Percentiles rank a stretch among this genome's conserved stretches.
phyloP scores from a whole-genome alignment of 2,113 vertebrate genomes.

The Rousettus leschenaultii region DNA sequence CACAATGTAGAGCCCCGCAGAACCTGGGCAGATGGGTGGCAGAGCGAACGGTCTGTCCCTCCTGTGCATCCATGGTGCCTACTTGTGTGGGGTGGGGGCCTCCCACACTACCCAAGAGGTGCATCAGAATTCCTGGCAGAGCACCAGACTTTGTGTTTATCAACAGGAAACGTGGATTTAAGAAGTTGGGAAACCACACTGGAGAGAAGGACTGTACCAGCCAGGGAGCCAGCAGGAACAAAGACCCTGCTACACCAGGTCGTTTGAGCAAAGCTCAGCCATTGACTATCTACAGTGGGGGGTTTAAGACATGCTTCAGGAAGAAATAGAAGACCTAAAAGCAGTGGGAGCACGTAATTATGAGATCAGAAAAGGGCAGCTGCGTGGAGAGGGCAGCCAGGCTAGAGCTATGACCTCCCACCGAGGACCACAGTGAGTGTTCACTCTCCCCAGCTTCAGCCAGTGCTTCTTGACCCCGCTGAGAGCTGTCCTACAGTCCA shows the following conservation, averaged over 20 bases:
- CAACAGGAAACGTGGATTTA: not conserved
- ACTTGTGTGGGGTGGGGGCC: rapidly evolving
- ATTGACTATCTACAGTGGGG: not conserved
- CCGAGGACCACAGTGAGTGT: rapidly evolving
- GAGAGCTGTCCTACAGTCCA: rapidly evolving
- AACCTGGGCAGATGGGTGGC: not conserved
- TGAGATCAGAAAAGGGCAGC: not conserved
- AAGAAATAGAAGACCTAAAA: not conserved
- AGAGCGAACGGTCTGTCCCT: not conserved
- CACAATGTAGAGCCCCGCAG: not conserved
- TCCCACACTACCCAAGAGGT: not conserved
- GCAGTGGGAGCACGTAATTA: rapidly evolving
- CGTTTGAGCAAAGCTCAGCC: not conserved
- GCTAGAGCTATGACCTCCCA: not conserved
- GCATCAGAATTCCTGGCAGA: not conserved
- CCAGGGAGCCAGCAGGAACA: not conserved
- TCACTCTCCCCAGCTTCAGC: not conserved
- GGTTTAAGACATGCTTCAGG: not conserved
- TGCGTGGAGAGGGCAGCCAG: not conserved
- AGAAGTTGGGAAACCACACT: not conserved
- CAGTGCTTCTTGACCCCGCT: not conserved
- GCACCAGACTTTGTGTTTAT: not conserved
- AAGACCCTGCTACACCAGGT: rapidly evolving
- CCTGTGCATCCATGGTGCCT: rapidly evolving
- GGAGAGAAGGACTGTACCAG: not conserved